Evolutionary conservation across 1,140 invertebrate genomes (phyloP), one percentile per base, ranked within the genome.

Genomic region (Amyelois transitella): DNA sequence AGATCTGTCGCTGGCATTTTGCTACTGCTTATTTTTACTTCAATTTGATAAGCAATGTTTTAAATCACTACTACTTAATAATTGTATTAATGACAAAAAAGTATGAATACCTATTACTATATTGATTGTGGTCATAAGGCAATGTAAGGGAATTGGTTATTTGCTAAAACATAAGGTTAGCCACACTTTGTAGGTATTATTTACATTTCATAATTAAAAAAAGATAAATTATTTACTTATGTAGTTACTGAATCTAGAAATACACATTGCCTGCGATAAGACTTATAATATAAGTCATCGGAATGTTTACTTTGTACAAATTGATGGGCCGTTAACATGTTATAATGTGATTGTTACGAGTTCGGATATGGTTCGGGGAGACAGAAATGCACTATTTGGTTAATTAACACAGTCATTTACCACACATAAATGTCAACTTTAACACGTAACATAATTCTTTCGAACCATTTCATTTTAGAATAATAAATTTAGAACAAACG

Each of bases 361-460:
- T 75, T 78, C 75, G 78, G 53, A 57, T 38, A 38, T 38, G 12
- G 17, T 73, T 71, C 68, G 56, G 60, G 67, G 66, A 56, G 64
- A 62, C 56, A 67, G 66, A 72, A 76, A 77, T 70, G 66, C 70
- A 57, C 71, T 62, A 69, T 75, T 70, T 63, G 51, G 67, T 74
- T 84, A 85, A 85, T 85, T 82, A 82, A 75, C 71, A 73, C 58
- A 54, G 55, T 62, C 59, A 55, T 78, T 70, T 55, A 66, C 19
- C 64, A 73, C 56, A 66, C 68, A 74, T 82, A 78, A 85, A 73
- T 70, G 77, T 85, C 81, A 56, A 82, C 62, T 71, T 72, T 72
- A 67, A 75, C 69, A 70, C 65, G 52, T 58, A 62, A 59, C 65
- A 82, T 80, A 80, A 75, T 60, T 84, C 75, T 76, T 76, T 75